Percentiles rank a stretch among this genome's conserved stretches.
Conservation (phyloP, 2,888 invertebrate genomes). For the Thera obeliscata region DNA sequence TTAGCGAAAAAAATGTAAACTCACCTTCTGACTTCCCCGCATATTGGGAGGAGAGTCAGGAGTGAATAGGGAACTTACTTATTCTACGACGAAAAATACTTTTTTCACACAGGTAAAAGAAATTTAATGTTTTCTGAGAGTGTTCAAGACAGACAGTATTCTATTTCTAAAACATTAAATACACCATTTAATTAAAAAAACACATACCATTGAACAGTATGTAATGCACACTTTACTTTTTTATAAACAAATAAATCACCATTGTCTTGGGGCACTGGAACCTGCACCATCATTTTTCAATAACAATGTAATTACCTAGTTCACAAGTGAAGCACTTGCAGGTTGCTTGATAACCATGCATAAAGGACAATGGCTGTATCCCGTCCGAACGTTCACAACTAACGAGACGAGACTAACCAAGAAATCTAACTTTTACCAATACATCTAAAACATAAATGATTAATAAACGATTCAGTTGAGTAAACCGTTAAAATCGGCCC, state of each 20-base stretch:
- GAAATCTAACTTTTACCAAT: too few relatives aligned
- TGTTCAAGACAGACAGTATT: constrained; percentile 38
- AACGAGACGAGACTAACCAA: too few relatives aligned
- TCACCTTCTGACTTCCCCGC: too few relatives aligned
- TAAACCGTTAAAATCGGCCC: too few relatives aligned
- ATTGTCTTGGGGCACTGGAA: constrained; percentile 70
- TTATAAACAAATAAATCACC: constrained; percentile 34
- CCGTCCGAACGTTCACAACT: too few relatives aligned
- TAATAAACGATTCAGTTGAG: too few relatives aligned
- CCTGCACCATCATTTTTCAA: constrained; percentile 64
- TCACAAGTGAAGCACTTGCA: constrained; percentile 16
- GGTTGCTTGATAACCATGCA: constrained; percentile 23
- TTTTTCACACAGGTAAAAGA: constrained; percentile 69
- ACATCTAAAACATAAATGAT: too few relatives aligned
- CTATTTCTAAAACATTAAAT: constrained; percentile 15
- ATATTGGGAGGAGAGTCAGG: too few relatives aligned
- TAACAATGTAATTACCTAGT: constrained; percentile 34
- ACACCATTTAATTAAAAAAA: constrained; percentile 11
- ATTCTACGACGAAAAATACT: constrained; percentile 34
- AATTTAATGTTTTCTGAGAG: constrained; percentile 48
- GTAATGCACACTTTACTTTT: constrained; percentile 8
- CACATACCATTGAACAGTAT: constrained; percentile 16
- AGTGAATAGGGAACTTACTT: too few relatives aligned
- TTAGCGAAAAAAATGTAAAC: too few relatives aligned
- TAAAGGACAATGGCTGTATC: constrained; percentile 9